phyloP scores from a whole-genome alignment of 2,888 invertebrate species.

The Chrysotoxum bicinctum region DNA sequence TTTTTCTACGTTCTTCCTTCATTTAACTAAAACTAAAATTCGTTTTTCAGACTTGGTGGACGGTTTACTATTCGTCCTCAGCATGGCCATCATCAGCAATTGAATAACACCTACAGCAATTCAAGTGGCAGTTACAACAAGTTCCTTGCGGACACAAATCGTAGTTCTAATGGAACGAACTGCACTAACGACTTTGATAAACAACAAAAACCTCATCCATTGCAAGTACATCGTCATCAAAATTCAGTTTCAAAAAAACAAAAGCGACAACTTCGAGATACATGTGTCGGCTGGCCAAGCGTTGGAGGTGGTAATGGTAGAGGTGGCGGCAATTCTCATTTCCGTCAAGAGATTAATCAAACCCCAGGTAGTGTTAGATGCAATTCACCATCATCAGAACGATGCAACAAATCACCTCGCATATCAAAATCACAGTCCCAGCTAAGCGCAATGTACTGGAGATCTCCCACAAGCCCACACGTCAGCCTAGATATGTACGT shows the following conservation, averaged over 20 bases:
- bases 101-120: constrained; percentile 73
- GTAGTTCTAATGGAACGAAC: constrained; percentile 67
- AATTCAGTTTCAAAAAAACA: constrained; percentile 53
- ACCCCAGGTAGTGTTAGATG: constrained; percentile 57
- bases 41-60: constrained; percentile 78
- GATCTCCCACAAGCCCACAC: constrained; percentile 72
- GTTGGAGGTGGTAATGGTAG: constrained; percentile 67
- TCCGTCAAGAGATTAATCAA: constrained; percentile 67
- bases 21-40: not conserved
- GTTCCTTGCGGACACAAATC: constrained; percentile 77
- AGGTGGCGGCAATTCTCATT: constrained; percentile 75
- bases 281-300: constrained; percentile 74
- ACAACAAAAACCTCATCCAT: constrained; percentile 55
- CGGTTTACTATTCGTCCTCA: constrained; percentile 81
- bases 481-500: constrained; percentile 70
- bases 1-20: not conserved
- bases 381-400: constrained; percentile 45
- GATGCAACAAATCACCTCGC: constrained; percentile 57
- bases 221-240: constrained; percentile 58
- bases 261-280: constrained; percentile 71
- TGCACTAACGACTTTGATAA: constrained; percentile 56
- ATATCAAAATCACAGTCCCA: constrained; percentile 75
- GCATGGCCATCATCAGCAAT: constrained; percentile 79
- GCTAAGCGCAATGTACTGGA: constrained; percentile 74
- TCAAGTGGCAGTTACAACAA: constrained; percentile 75